These are phyloP conservation scores for Eptesicus fuscus DNA, from an alignment of 2,113 vertebrate genomes.

Conservation along the genomic window DNA sequence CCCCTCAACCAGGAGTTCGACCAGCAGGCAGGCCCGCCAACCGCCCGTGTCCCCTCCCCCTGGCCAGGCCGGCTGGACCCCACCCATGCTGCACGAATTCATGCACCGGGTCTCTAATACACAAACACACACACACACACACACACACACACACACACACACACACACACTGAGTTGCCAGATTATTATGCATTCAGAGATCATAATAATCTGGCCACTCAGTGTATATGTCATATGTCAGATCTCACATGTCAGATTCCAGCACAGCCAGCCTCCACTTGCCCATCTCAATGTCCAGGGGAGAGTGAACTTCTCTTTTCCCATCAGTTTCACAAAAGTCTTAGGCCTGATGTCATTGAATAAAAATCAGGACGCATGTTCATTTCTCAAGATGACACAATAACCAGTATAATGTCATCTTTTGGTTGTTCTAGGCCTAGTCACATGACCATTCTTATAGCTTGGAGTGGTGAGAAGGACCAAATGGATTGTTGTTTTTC, in stretches of 20 bases:
- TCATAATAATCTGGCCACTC: too few species aligned
- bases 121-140: too few species aligned
- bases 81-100: too few species aligned
- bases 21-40: too few species aligned
- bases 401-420: neutral
- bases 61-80: too few species aligned
- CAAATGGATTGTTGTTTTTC: neutral
- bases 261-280: neutral
- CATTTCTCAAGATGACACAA: neutral
- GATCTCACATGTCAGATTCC: neutral
- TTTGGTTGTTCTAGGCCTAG: neutral
- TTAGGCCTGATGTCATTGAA: neutral
- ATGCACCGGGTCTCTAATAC: too few species aligned
- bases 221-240: neutral
- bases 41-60: too few species aligned
- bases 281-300: neutral
- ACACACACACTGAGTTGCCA: too few species aligned
- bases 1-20: too few species aligned
- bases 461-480: neutral
- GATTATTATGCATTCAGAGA: too few species aligned
- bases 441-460: neutral
- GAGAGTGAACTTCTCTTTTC: neutral
- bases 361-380: neutral
- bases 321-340: neutral
- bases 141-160: too few species aligned